phyloP scores from a whole-genome alignment of 1,140 invertebrate species.

The Dreissena polymorpha region DNA sequence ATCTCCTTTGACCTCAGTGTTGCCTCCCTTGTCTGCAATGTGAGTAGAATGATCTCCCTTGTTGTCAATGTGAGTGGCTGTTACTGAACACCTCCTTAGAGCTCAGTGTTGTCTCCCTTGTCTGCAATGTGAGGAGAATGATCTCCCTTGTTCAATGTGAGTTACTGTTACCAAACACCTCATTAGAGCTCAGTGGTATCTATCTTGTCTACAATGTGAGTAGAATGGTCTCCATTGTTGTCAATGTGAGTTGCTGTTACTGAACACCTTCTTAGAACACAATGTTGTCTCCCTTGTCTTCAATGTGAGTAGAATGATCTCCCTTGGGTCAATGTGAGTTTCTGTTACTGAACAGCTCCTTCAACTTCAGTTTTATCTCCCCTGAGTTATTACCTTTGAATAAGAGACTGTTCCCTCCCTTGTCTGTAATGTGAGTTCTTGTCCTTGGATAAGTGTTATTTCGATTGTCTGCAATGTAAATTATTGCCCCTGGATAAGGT shows the following conservation, averaged over 20 bases:
- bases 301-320: not conserved
- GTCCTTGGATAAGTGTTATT: too few relatives aligned
- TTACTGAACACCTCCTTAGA: not conserved
- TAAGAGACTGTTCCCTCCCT: too few relatives aligned
- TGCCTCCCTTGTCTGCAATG: constrained; percentile 86
- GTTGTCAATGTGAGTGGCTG: not conserved
- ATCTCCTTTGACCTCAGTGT: constrained; percentile 93
- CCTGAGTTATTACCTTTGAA: too few relatives aligned
- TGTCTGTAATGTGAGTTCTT: too few relatives aligned
- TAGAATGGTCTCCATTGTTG: not conserved
- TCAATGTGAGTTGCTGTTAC: not conserved
- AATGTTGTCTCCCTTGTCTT: not conserved
- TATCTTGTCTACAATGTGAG: not conserved
- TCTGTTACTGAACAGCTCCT: too few relatives aligned
- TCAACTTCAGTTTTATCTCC: too few relatives aligned
- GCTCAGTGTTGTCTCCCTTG: not conserved
- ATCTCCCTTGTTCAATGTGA: too few relatives aligned
- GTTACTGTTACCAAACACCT: not conserved
- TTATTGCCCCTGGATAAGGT: too few relatives aligned
- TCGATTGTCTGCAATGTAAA: too few relatives aligned
- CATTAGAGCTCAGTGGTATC: not conserved
- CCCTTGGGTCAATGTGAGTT: too few relatives aligned
- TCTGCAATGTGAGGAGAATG: not conserved
- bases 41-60: constrained; percentile 74
- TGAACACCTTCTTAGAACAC: not conserved